These are phyloP conservation scores for Apamea crenata DNA, from an alignment of 2,888 invertebrate species.

Conservation along the genomic window DNA sequence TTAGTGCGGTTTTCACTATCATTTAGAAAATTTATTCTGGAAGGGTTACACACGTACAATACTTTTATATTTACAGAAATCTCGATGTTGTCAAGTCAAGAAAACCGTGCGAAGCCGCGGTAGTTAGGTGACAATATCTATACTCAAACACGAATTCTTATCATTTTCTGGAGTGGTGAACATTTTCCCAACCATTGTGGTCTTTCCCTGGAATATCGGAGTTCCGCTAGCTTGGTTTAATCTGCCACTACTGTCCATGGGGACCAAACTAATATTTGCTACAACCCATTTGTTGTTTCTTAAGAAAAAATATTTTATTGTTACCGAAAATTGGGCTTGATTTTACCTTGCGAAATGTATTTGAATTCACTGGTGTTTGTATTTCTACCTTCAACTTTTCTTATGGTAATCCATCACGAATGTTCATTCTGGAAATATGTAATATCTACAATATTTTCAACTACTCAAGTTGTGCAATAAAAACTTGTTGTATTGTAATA, in stretches of 20 bases:
- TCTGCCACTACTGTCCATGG: slow-evolving; percentile 55
- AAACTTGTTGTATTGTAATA: slow-evolving; percentile 2
- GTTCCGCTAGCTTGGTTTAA: slow-evolving; percentile 60
- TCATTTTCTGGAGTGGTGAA: slow-evolving; percentile 47
- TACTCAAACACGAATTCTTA: not conserved
- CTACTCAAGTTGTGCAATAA: not conserved
- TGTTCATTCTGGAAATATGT: not conserved
- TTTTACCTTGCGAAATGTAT: not conserved
- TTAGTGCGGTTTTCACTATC: too few relatives aligned
- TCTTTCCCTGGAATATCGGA: slow-evolving; percentile 35
- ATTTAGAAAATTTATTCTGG: not conserved
- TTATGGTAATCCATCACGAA: not conserved
- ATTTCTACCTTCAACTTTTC: not conserved
- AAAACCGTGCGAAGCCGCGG: not conserved
- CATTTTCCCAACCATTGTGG: slow-evolving; percentile 48
- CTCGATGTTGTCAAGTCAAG: not conserved
- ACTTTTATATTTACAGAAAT: not conserved
- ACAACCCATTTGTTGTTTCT: slow-evolving; percentile 39
- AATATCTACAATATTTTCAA: not conserved
- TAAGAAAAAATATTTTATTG: slow-evolving; percentile 25
- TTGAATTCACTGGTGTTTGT: not conserved
- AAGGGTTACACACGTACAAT: not conserved
- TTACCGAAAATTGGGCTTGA: slow-evolving; percentile 4
- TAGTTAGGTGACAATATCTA: not conserved
- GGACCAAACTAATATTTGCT: slow-evolving; percentile 65